Evolutionary conservation across 2,113 vertebrate genomes (phyloP).

Genomic region (Lepisosteus oculatus): DNA sequence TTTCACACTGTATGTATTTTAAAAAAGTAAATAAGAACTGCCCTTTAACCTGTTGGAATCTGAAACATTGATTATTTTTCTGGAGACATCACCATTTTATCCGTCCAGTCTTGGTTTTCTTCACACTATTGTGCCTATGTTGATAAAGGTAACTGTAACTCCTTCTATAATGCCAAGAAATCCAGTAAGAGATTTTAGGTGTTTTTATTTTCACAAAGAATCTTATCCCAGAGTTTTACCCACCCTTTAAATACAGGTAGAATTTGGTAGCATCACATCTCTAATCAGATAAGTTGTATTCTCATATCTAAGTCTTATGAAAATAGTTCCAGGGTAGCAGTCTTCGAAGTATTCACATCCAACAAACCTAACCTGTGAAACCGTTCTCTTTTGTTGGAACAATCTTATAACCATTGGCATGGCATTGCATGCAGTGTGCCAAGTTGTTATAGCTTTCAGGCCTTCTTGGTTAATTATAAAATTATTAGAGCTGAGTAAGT

Average conservation of each 20-base stretch:
- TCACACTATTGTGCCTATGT: too few species aligned
- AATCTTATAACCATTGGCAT: background rate
- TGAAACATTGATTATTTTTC: background rate
- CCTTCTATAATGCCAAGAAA: too few species aligned
- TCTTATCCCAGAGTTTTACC: background rate
- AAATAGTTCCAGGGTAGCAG: background rate
- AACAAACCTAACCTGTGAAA: background rate
- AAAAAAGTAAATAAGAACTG: too few species aligned
- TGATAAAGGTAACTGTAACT: too few species aligned
- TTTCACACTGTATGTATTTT: too few species aligned
- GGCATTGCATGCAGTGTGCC: background rate
- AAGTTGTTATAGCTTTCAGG: background rate
- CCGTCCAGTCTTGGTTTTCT: too few species aligned
- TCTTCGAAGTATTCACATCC: background rate
- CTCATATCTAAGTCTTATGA: background rate
- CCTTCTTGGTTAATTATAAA: constrained; percentile 11
- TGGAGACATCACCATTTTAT: background rate
- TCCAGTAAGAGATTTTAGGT: background rate
- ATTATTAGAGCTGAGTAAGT: constrained; percentile 10
- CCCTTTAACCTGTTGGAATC: background rate
- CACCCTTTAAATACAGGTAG: background rate
- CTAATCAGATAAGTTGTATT: background rate
- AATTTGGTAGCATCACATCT: background rate
- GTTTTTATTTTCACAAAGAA: background rate
- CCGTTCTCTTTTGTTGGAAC: background rate